These are phyloP conservation scores for Dicrurus megarhynchus DNA, from an alignment of 2,113 vertebrate species.

Conservation along the genomic window DNA sequence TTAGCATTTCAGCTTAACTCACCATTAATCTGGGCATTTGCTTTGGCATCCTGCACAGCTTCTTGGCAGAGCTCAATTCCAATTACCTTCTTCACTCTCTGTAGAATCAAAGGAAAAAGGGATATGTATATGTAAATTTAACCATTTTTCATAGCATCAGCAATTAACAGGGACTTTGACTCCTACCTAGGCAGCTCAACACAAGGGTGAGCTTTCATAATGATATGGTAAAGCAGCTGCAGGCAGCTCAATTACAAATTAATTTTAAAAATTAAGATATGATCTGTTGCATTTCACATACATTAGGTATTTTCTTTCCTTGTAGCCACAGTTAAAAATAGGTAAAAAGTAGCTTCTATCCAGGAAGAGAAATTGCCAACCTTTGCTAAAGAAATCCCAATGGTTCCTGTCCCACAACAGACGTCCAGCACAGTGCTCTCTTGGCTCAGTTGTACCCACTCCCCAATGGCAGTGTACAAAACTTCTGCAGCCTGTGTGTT, in stretches of 20 bases:
- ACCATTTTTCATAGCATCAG: not conserved
- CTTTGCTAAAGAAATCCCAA: constrained; percentile 93
- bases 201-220: not conserved
- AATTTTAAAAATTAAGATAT: not conserved
- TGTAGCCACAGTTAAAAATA: not conserved
- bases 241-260: not conserved
- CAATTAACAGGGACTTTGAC: not conserved
- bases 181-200: not conserved
- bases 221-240: not conserved
- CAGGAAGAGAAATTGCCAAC: constrained; percentile 22
- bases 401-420: constrained; percentile 95
- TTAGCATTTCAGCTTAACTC: not conserved
- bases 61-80: constrained; percentile 93
- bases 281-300: not conserved
- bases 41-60: constrained; percentile 90
- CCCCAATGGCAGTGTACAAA: constrained; percentile 85
- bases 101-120: not conserved
- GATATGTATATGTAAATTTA: not conserved
- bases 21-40: constrained; percentile 89
- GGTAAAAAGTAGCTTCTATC: not conserved
- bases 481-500: constrained; percentile 92
- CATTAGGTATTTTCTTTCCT: not conserved
- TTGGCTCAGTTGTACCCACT: constrained; percentile 86
- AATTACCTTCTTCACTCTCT: constrained; percentile 93
- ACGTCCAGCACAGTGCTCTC: constrained; percentile 88